phyloP scores from a whole-genome alignment of 2,888 invertebrate species.

The Pecten maximus region DNA sequence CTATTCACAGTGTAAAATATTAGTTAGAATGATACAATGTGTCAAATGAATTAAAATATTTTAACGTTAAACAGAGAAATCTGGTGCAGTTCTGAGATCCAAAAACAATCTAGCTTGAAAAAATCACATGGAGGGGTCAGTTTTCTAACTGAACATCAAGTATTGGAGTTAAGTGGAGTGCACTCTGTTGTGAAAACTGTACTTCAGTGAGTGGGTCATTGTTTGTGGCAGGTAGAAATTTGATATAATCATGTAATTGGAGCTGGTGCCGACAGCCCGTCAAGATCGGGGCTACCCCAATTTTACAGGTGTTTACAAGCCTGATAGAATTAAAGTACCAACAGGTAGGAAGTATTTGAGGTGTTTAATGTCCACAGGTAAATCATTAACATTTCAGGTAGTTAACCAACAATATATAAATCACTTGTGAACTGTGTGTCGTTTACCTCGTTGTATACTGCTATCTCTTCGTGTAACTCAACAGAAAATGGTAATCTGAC shows the following conservation, averaged over 20 bases:
- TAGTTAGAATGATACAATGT: too few relatives aligned
- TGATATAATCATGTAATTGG: neutral
- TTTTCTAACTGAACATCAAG: neutral
- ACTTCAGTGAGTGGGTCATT: neutral
- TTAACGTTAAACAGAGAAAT: too few relatives aligned
- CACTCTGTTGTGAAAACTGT: slow-evolving; percentile 25
- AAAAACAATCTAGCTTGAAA: too few relatives aligned
- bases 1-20: too few relatives aligned
- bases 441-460: neutral
- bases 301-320: neutral
- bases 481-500: neutral
- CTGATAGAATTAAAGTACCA: neutral
- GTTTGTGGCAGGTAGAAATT: slow-evolving; percentile 7
- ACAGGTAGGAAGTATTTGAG: neutral
- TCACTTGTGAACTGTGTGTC: neutral
- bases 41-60: too few relatives aligned
- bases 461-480: neutral
- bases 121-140: neutral
- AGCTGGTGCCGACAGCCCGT: slow-evolving; percentile 2
- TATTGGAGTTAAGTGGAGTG: neutral
- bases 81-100: too few relatives aligned
- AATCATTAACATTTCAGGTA: neutral
- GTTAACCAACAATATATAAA: neutral
- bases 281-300: neutral
- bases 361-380: neutral